phyloP scores from a whole-genome alignment of 2,888 invertebrate species.

The Drosophila anceps region DNA sequence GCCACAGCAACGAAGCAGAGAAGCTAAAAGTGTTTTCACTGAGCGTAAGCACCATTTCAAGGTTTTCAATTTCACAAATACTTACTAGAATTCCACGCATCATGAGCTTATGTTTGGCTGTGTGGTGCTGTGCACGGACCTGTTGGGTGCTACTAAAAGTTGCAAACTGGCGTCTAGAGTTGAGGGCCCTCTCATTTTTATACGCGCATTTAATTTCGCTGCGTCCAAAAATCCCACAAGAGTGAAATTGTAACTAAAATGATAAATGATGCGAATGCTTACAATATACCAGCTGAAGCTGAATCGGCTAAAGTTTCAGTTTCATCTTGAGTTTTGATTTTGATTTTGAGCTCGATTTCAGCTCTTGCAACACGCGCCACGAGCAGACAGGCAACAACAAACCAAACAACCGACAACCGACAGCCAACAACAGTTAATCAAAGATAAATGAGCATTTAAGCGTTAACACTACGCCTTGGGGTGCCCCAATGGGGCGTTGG shows the following conservation, averaged over 20 bases:
- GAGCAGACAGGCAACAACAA: conserved; percentile 16
- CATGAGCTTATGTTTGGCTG: conserved; percentile 36
- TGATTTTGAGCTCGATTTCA: conserved; percentile 43
- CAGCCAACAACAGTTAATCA: conserved; percentile 62
- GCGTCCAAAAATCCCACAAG: conserved; percentile 17
- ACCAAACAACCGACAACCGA: conserved; percentile 8
- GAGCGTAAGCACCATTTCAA: not conserved
- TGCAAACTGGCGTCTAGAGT: conserved; percentile 55
- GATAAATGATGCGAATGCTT: conserved; percentile 71
- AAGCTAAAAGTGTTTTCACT: conserved; percentile 45
- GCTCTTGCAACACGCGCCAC: conserved; percentile 61
- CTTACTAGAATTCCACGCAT: conserved; percentile 88
- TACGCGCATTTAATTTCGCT: conserved; percentile 50
- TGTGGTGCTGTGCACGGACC: conserved; percentile 27
- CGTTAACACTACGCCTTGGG: conserved; percentile 57
- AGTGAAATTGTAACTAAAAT: conserved; percentile 60
- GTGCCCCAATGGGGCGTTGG: conserved; percentile 67
- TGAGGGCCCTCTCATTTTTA: conserved; percentile 57
- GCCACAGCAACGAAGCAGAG: conserved; percentile 62
- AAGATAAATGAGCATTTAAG: conserved; percentile 74
- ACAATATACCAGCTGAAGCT: conserved; percentile 48
- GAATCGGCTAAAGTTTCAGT: conserved; percentile 48
- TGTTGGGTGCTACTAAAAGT: conserved; percentile 41
- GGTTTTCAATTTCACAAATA: conserved; percentile 21
- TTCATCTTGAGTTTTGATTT: conserved; percentile 45